These are phyloP conservation scores for Cheilosia vernalis DNA, from an alignment of 2,888 invertebrate species.

Conservation along the genomic window DNA sequence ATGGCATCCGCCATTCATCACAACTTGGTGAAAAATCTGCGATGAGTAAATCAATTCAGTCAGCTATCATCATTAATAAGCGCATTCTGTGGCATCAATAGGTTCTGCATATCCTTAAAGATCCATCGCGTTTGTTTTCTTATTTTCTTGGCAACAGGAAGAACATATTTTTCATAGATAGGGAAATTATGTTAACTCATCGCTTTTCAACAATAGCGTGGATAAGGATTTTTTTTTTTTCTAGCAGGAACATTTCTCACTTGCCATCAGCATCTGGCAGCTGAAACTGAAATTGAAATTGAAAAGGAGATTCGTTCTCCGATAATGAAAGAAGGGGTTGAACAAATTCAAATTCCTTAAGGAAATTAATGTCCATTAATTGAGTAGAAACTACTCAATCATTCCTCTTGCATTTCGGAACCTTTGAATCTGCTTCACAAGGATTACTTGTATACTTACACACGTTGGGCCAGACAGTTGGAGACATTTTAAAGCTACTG, in stretches of 20 bases:
- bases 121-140: conserved; percentile 6
- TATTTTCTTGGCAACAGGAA: conserved; percentile 17
- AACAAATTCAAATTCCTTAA: conserved; percentile 5
- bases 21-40: conserved; percentile 22
- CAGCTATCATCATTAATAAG: conserved; percentile 61
- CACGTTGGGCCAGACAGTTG: background rate
- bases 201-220: conserved; percentile 33
- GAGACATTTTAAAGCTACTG: conserved; percentile 22
- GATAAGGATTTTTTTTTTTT: conserved; percentile 17
- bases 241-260: conserved; percentile 46
- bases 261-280: conserved; percentile 58
- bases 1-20: conserved; percentile 41
- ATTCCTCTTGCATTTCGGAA: conserved; percentile 20
- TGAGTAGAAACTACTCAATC: conserved; percentile 41
- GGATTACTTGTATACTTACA: background rate
- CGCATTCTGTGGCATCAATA: conserved; percentile 30
- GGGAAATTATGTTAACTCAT: conserved; percentile 39
- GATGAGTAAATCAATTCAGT: conserved; percentile 50
- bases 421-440: conserved; percentile 41
- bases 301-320: conserved; percentile 8
- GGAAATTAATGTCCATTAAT: conserved; percentile 31
- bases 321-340: conserved; percentile 15
- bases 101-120: conserved; percentile 7
- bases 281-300: conserved; percentile 35
- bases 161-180: conserved; percentile 10